phyloP scores from a whole-genome alignment of 2,113 vertebrate genomes.

The Sebastes schlegelii region DNA sequence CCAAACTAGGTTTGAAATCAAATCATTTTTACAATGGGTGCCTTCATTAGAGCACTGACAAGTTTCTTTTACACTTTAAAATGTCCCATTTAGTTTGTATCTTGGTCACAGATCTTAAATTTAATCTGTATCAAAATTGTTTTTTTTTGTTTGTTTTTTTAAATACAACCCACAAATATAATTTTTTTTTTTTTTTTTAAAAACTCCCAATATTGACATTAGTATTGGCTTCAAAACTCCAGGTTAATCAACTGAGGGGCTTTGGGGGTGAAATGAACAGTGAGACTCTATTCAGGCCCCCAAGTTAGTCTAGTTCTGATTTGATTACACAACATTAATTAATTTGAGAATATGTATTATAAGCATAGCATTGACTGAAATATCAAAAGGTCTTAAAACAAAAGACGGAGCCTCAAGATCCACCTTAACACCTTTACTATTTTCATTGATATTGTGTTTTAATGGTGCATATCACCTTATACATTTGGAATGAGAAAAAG shows the following conservation, averaged over 20 bases:
- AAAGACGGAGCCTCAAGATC: not conserved
- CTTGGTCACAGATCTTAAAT: not conserved
- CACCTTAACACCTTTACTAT: not conserved
- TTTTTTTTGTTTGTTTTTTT: not conserved
- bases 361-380: not conserved
- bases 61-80: not conserved
- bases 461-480: not conserved
- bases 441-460: not conserved
- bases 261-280: too few relatives aligned
- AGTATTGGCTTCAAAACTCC: not conserved
- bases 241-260: not conserved
- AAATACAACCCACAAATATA: not conserved
- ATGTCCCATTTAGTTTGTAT: not conserved
- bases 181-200: not conserved
- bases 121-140: not conserved
- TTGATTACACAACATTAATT: too few relatives aligned
- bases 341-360: not conserved
- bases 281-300: too few relatives aligned
- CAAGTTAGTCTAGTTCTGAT: too few relatives aligned
- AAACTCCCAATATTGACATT: not conserved
- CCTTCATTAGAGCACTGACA: not conserved
- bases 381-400: not conserved
- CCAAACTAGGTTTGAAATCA: not conserved
- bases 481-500: not conserved
- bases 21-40: not conserved